Conservation (phyloP, 2,888 invertebrate genomes). For the Crepidodera aurea region DNA sequence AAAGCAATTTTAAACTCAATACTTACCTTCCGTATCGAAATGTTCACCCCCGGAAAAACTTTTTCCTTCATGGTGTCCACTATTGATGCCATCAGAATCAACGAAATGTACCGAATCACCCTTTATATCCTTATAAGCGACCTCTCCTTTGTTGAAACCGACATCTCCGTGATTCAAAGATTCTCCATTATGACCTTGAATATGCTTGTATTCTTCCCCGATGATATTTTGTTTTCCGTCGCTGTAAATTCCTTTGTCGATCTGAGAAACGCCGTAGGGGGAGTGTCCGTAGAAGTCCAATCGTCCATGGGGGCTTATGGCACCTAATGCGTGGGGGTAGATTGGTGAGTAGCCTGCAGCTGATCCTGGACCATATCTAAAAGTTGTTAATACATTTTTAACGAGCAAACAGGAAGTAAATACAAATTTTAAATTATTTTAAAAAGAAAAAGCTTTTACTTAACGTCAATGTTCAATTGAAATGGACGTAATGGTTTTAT, state of each 20-base stretch:
- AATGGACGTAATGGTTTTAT: too few species aligned
- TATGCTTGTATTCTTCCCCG: slow-evolving; percentile 64
- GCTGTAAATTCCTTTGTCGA: slow-evolving; percentile 67
- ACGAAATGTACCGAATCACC: slow-evolving; percentile 66
- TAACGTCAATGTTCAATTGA: too few species aligned
- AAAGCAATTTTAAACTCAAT: background rate
- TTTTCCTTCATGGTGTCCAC: slow-evolving; percentile 68
- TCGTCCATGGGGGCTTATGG: slow-evolving; percentile 10
- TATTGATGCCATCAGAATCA: slow-evolving; percentile 68
- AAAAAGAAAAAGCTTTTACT: too few species aligned
- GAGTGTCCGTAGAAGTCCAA: slow-evolving; percentile 16
- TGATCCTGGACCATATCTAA: slow-evolving; percentile 54
- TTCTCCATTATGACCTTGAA: slow-evolving; percentile 66
- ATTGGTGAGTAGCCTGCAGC: background rate
- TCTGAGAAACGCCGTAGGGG: slow-evolving; percentile 56
- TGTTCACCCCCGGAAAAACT: slow-evolving; percentile 68
- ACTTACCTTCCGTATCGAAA: slow-evolving; percentile 66
- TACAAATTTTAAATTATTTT: too few species aligned
- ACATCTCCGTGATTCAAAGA: slow-evolving; percentile 67
- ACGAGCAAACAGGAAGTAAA: background rate
- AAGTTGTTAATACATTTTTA: too few species aligned
- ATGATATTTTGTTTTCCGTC: slow-evolving; percentile 67
- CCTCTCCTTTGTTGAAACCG: slow-evolving; percentile 62
- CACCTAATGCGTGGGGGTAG: slow-evolving; percentile 40
- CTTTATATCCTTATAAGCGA: slow-evolving; percentile 58